Evolutionary conservation across 2,797 vertebrate species (phyloP).

Genomic region (Peromyscus aztecus): DNA sequence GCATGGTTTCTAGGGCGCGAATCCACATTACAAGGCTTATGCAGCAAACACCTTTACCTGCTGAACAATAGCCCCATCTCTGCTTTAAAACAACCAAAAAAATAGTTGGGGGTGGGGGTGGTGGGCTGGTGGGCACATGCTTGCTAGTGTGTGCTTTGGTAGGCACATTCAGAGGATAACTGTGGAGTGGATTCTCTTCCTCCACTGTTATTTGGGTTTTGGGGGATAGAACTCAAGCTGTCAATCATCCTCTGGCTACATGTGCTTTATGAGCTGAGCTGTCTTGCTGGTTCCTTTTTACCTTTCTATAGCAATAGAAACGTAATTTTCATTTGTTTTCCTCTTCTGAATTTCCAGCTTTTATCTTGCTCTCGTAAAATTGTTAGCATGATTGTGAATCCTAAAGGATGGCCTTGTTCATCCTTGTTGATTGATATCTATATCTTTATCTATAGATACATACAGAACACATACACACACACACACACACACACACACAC

Average conservation of each 20-base stretch:
- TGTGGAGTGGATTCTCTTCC: background rate
- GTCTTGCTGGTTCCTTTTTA: background rate
- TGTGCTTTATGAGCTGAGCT: background rate
- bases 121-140: background rate
- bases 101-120: background rate
- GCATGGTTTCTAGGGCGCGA: background rate
- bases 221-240: background rate
- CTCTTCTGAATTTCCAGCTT: constrained; percentile 29
- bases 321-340: constrained; percentile 40
- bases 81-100: background rate
- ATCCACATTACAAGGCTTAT: background rate
- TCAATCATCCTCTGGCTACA: background rate
- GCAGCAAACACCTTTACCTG: background rate
- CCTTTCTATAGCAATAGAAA: constrained; percentile 47
- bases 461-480: background rate
- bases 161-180: background rate
- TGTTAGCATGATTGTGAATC: constrained; percentile 82
- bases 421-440: too few relatives aligned
- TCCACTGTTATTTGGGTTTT: background rate
- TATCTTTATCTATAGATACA: constrained; percentile 82
- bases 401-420: constrained; percentile 83
- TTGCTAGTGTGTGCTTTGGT: background rate
- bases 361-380: constrained; percentile 69
- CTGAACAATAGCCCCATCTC: background rate
- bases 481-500: too few relatives aligned